Base-by-base conservation (phyloP, 1,140 invertebrate genomes). In the Condylostylus longicornis region DNA sequence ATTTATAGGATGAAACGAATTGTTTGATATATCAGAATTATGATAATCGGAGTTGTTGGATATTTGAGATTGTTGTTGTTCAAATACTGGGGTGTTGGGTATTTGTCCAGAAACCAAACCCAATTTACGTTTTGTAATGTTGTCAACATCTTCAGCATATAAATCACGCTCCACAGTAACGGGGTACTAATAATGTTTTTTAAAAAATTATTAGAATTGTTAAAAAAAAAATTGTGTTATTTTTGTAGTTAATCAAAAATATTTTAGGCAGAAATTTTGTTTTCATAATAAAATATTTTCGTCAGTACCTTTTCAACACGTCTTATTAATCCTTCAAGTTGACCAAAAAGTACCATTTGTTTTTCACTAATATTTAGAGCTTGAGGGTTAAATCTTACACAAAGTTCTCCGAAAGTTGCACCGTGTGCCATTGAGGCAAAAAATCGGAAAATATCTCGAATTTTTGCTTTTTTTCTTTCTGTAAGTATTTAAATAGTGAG, bases 291-390 rank as follows among this genome's bases (percentile, higher is more conserved):
- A n/a, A n/a, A n/a, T n/a, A n/a, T n/a, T n/a, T n/a, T n/a, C n/a
- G n/a, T n/a, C n/a, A n/a, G n/a, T n/a, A 25, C 15, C 38, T 41
- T 34, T 13, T 65, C 63, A 4, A 91, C 71, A 45, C 83, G 63
- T 12, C 84, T 65, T 42, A 93, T 82, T 4, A 89, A 63, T 0
- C 79, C 82, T 55, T 89, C 77, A 14, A 89, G 71, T 7, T 90
- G 59, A 7, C 85, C 87, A 67, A 89, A 91, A 50, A 87, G 79
- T 19, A 91, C 75, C 10, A 93, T 68, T 53, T 77, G 81, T 38
- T 81, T 56, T 59, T 85, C 81, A 49, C 85, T 79, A 38, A 86
- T 78, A 45, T 74, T 67, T 38, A 84, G 61, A 38, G 70, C 69
- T 41, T 79, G 72, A 8, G 83, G 82, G 64, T 80, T 79, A 46